Conservation (phyloP, 2,113 vertebrate species). For the Henicopernis longicauda region DNA sequence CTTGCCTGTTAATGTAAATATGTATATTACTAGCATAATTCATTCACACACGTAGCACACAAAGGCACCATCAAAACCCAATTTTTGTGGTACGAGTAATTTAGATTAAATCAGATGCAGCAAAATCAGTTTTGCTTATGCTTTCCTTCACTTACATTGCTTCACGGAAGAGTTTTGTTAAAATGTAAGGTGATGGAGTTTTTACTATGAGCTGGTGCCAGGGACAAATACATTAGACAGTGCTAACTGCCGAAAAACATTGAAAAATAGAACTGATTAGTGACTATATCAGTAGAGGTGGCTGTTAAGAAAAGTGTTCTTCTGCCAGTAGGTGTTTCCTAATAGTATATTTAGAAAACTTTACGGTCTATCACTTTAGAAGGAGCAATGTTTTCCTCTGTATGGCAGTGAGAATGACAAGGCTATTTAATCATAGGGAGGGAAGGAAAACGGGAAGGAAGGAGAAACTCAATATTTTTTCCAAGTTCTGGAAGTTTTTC, state of each 20-base stretch:
- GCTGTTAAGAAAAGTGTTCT: not conserved
- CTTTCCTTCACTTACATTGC: not conserved
- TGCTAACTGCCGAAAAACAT: not conserved
- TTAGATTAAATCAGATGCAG: not conserved
- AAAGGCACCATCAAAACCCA: not conserved
- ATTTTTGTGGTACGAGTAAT: not conserved
- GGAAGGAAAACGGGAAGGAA: not conserved
- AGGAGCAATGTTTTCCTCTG: not conserved
- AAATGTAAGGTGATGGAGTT: not conserved
- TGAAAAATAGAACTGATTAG: not conserved
- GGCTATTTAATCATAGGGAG: not conserved
- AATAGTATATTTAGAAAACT: not conserved
- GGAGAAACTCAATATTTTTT: not conserved
- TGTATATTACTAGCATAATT: not conserved
- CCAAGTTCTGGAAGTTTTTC: not conserved
- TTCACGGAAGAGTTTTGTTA: not conserved
- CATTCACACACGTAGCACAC: not conserved
- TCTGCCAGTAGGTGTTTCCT: not conserved
- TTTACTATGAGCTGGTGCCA: not conserved
- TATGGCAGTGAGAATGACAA: not conserved
- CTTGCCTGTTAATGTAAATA: not conserved
- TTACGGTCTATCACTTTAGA: not conserved
- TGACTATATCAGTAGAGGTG: not conserved
- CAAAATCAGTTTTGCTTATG: not conserved
- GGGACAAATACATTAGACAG: not conserved